Evolutionary conservation across 2,113 vertebrate genomes (phyloP).

Genomic region (Isurus oxyrinchus): DNA sequence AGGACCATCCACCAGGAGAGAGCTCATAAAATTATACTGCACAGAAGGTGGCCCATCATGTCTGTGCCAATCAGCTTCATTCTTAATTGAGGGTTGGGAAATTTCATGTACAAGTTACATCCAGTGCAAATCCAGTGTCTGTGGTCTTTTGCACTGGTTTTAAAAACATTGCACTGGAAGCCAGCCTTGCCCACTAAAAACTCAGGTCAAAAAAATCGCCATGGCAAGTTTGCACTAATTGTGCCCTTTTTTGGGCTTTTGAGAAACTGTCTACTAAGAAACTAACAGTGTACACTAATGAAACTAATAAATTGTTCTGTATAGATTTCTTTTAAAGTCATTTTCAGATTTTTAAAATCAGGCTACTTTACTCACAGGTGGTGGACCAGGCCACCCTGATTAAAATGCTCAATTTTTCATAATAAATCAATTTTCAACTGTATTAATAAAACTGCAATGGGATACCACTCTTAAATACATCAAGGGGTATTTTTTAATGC

Average conservation of each 20-base stretch:
- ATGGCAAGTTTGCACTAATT: neutral
- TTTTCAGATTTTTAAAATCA: neutral
- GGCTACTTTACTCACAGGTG: neutral
- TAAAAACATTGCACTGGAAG: neutral
- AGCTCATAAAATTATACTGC: neutral
- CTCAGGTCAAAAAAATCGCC: neutral
- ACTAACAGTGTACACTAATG: neutral
- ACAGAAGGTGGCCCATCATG: neutral
- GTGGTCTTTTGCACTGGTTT: too few relatives aligned
- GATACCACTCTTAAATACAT: too few relatives aligned
- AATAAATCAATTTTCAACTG: neutral
- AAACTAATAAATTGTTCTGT: neutral
- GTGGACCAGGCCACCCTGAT: neutral
- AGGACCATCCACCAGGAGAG: neutral
- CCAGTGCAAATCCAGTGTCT: neutral
- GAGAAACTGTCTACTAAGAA: neutral
- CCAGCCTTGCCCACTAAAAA: neutral
- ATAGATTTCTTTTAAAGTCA: neutral
- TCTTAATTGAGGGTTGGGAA: neutral
- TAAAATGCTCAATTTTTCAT: neutral
- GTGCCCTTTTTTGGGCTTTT: neutral
- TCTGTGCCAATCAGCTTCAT: neutral
- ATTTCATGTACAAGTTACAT: neutral
- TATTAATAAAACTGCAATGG: neutral
- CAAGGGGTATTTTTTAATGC: too few relatives aligned